Percentiles rank a stretch among this genome's conserved stretches.
These are phyloP conservation scores for Scaptodrosophila latifasciaeformis DNA, from an alignment of 2,888 invertebrate genomes.

Conservation along the genomic window DNA sequence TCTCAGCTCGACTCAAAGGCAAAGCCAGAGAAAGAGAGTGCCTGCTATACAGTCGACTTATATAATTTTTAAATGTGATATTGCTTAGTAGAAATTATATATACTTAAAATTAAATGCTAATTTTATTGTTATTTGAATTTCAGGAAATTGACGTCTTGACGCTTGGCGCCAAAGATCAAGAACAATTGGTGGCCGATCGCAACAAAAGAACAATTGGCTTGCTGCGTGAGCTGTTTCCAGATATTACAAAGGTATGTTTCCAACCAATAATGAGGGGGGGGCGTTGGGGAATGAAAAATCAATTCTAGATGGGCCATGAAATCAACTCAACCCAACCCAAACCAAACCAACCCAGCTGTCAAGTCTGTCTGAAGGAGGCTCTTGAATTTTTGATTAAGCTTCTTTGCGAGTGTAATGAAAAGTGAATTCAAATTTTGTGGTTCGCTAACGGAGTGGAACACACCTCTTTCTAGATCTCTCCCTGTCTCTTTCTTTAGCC, in stretches of 20 bases:
- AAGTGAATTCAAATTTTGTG: no score
- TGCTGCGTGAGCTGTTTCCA: conserved; percentile 84
- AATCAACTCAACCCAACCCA: no score
- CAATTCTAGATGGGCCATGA: no score
- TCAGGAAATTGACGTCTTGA: conserved; percentile 82
- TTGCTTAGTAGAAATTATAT: no score
- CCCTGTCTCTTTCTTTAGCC: no score
- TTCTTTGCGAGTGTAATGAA: no score
- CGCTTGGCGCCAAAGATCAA: conserved; percentile 78
- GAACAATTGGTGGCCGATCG: conserved; percentile 81
- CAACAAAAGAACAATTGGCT: conserved; percentile 86
- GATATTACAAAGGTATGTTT: conserved; percentile 83
- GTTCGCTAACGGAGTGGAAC: no score
- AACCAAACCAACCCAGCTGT: no score
- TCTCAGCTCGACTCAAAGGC: conserved; percentile 20
- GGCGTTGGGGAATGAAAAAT: no score
- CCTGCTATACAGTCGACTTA: conserved; percentile 20
- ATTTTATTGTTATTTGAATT: conserved; percentile 32
- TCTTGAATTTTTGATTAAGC: no score
- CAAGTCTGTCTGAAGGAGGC: no score
- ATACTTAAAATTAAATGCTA: not conserved
- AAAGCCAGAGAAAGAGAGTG: not conserved
- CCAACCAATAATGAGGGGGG: no score
- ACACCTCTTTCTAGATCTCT: conserved; percentile 3
- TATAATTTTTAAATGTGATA: conserved; percentile 6